Base-by-base conservation (phyloP, 2,888 invertebrate genomes). In the Lamellibrachia satsuma region DNA sequence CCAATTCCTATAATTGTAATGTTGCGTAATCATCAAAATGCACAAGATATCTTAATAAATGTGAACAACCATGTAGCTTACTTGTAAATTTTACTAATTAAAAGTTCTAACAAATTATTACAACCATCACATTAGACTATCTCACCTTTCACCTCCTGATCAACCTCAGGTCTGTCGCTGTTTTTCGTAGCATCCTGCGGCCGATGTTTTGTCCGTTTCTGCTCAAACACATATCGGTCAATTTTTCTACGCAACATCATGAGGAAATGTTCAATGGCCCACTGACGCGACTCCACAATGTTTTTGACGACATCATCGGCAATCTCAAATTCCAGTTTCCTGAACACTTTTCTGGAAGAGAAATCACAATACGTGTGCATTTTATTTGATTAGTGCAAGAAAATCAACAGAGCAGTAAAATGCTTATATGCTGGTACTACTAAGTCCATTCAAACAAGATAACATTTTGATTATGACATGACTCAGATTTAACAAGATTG, bases 321-420 rank as follows among this genome's bases (percentile, higher is more conserved):
- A 22, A 94, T 52, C 92, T 94, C 93, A 90, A 94, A 93, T 22
- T 93, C 93, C 90, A 94, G 90, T 60, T 94, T 94, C 90, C 60
- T 92, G 93, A 94, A 93, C 60, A 94, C 94, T 93, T 94, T 94
- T 92, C 94, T 94, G 92, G 52, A 92, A 90, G n/a, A 60, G 2
- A 92, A 8, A 75, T 90, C 3, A 27, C 52, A 90, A 52, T 51
- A n/a, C n/a, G 92, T n/a, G 11, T 75, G 52, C n/a, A 11, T 9
- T 39, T n/a, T 52, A 7, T 27, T 27, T 7, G 39, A 92, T 8
- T 27, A 90, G 90, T 11, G 39, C 15, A 55, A 1, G 52, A 92
- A n/a, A n/a, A 1, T n/a, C 90, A 90, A 27, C 90, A 90, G 27
- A 9, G 55, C 7, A 55, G 8, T 55, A 9, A 7, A 55, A 7